Percentiles rank a stretch among this genome's conserved stretches.
These are phyloP conservation scores for Luidia sarsii DNA, from an alignment of 53 echinoderm and acorn worm species.

Conservation along the genomic window DNA sequence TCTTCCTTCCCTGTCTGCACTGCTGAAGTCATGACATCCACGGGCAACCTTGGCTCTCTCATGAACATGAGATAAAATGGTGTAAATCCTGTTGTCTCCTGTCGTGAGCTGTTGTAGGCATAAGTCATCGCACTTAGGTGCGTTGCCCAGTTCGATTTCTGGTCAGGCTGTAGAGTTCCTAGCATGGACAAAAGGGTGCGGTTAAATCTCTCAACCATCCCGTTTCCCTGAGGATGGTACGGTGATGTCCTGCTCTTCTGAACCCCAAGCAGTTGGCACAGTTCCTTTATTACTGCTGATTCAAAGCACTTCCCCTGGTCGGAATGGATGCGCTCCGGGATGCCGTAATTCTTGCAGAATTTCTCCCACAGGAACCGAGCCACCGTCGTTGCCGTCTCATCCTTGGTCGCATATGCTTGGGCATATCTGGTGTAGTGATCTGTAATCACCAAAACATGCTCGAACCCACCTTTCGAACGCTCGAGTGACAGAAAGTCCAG, in stretches of 20 bases:
- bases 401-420: conserved; percentile 36
- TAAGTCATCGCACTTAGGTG: neutral
- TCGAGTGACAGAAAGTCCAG: conserved; percentile 45
- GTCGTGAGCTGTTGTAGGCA: conserved; percentile 31
- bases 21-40: neutral
- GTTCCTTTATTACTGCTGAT: conserved; percentile 7
- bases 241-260: conserved; percentile 37
- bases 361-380: conserved; percentile 29
- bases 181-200: conserved; percentile 46
- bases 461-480: neutral
- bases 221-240: conserved; percentile 60
- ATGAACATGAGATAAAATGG: conserved; percentile 36
- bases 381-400: conserved; percentile 40
- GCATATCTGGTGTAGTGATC: conserved; percentile 56
- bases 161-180: conserved; percentile 40
- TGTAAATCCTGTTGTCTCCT: conserved; percentile 22
- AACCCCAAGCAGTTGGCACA: conserved; percentile 11
- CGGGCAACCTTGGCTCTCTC: conserved; percentile 2
- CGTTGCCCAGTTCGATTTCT: conserved; percentile 22
- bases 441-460: conserved; percentile 45
- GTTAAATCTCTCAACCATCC: conserved; percentile 48
- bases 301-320: conserved; percentile 55
- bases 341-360: conserved; percentile 11
- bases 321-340: conserved; percentile 38
- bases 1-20: neutral